A percentile compares a stretch with the other conserved stretches of the same genome.
Conservation (phyloP, 1,140 invertebrate genomes). For the Lerema accius region DNA sequence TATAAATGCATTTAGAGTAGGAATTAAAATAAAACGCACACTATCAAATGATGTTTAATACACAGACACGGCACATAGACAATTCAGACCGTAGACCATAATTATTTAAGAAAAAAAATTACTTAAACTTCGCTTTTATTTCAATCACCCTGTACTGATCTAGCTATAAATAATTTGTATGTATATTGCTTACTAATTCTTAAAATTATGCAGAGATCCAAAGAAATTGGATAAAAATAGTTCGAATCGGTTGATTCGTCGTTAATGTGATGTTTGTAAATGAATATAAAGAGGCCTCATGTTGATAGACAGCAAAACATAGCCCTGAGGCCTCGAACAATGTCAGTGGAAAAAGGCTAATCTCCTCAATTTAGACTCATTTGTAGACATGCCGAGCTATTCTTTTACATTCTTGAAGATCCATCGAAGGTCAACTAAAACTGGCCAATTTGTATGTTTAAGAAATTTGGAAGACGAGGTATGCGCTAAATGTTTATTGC, state of each 20-base stretch:
- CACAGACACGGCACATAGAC: no score
- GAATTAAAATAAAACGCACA: no score
- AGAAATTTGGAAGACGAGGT: slow-evolving; percentile 59
- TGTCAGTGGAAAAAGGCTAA: slow-evolving; percentile 34
- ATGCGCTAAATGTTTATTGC: slow-evolving; percentile 61
- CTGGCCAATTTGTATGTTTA: slow-evolving; percentile 57
- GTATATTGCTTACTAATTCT: no score
- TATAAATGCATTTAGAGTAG: no score
- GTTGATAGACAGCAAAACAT: slow-evolving; percentile 34
- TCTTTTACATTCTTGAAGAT: slow-evolving; percentile 32
- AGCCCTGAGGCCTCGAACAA: slow-evolving; percentile 21
- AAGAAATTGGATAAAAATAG: not conserved
- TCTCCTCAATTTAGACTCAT: slow-evolving; percentile 32
- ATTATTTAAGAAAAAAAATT: no score
- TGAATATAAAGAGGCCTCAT: slow-evolving; percentile 33
- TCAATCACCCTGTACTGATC: no score
- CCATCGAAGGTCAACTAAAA: slow-evolving; percentile 48
- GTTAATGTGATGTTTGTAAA: slow-evolving; percentile 12
- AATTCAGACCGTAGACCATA: no score
- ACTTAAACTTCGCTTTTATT: no score
- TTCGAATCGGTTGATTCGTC: not conserved
- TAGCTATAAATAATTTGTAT: no score
- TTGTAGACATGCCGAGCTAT: slow-evolving; percentile 26
- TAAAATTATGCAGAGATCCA: not conserved
- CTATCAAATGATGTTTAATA: no score